Evolutionary conservation across 2,113 vertebrate genomes (phyloP), one percentile per base, ranked within the genome.

Genomic region (Sorex araneus): DNA sequence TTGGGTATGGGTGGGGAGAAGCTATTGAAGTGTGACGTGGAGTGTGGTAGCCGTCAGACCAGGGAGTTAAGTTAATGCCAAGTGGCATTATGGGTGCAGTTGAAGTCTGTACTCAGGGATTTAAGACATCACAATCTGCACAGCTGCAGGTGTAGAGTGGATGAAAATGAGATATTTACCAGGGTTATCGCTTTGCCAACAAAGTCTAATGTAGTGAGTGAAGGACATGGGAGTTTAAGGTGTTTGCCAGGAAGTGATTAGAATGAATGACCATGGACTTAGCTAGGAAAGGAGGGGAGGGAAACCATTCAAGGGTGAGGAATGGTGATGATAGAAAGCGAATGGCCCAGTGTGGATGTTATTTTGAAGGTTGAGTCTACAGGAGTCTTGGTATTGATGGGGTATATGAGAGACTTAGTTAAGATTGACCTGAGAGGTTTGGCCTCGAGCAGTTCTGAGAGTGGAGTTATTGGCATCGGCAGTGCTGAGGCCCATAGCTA

Each of bases 191-290:
- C 47, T 86, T 85, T 85, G 69, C 71, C 70, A 21, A 70, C 32
- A 18, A 32, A 64, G 40, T 36, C 6, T 89, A 34, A 79, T 66
- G 27, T 60, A 84, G 30, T 45, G 45, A 95, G 75, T 82, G 70
- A 77, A 79, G 28, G 79, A 32, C 36, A 66, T 25, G 77, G n/a
- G 73, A 74, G 28, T 45, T 27, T 40, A 18, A 13, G 15, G 13
- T 87, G 32, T 86, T 78, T 82, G 50, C n/a, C 82, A 57, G 67
- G 50, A n/a, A 82, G 57, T 66, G 75, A 74, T 84, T 64, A 36
- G 34, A 34, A 40, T 80, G 78, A 47, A 47, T 82, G 90, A 21
- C 43, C 3, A 1, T 79, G 12, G 23, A 27, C 43, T 77, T 47
- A 28, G 27, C 67, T 76, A 2, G 45, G 23, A 78, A 71, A 69